Conservation (phyloP, 1,140 invertebrate species). For the Orchestia grillus region DNA sequence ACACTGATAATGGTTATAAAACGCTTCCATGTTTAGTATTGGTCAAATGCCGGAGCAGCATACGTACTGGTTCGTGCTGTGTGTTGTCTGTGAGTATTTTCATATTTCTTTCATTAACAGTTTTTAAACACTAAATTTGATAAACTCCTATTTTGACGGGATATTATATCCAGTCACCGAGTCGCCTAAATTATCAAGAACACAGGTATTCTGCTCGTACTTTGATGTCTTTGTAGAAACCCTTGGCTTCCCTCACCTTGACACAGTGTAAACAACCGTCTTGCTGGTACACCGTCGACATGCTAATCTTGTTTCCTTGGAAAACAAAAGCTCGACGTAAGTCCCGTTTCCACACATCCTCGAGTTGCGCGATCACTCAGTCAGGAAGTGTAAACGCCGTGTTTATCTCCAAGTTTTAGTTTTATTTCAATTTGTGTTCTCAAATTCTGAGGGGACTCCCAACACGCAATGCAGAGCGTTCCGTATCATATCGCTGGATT, state of each 20-base stretch:
- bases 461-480: neutral
- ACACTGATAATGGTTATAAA: neutral
- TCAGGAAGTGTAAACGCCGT: neutral
- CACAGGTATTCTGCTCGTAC: neutral
- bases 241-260: neutral
- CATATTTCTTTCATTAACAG: neutral
- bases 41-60: neutral
- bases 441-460: neutral
- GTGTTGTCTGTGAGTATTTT: neutral
- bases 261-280: neutral
- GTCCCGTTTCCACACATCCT: neutral
- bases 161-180: neutral
- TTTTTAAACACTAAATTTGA: neutral
- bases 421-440: neutral
- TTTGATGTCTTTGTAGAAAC: neutral
- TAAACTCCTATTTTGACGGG: neutral
- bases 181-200: neutral
- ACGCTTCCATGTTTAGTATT: neutral
- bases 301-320: neutral
- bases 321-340: neutral
- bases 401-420: neutral
- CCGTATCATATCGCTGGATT: neutral
- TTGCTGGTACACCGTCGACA: neutral
- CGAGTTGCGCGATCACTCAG: neutral
- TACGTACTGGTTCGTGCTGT: neutral